Evolutionary conservation across 2,888 invertebrate species (phyloP).

Genomic region (Drosophila anceps): DNA sequence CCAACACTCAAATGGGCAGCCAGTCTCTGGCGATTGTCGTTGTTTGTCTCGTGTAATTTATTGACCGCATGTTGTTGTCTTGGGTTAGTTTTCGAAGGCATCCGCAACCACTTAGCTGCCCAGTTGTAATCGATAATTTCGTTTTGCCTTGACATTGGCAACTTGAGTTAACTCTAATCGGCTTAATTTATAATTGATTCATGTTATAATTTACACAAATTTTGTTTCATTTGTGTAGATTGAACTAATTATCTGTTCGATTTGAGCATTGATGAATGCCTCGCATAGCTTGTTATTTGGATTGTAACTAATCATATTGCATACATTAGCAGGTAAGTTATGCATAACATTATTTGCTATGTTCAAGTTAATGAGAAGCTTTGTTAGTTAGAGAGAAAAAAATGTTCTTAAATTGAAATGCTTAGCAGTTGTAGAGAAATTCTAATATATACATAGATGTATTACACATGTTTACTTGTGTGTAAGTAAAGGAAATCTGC

Average conservation of each 20-base stretch:
- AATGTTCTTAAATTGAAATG: neutral
- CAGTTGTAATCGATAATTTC: slow-evolving; percentile 55
- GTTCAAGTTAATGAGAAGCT: neutral
- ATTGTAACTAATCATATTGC: slow-evolving; percentile 4
- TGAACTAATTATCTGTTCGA: slow-evolving; percentile 35
- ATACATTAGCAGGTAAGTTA: neutral
- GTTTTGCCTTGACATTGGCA: slow-evolving; percentile 50
- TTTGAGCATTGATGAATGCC: slow-evolving; percentile 1
- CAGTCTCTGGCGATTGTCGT: neutral
- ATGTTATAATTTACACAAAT: slow-evolving; percentile 28
- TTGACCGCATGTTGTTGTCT: slow-evolving; percentile 60
- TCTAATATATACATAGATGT: neutral
- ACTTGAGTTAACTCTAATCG: slow-evolving; percentile 42
- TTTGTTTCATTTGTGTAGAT: slow-evolving; percentile 7
- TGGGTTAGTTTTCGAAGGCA: slow-evolving; percentile 26
- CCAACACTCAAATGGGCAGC: slow-evolving; percentile 1
- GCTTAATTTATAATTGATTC: slow-evolving; percentile 59
- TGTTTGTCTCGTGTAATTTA: slow-evolving; percentile 56
- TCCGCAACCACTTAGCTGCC: neutral
- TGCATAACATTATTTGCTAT: neutral
- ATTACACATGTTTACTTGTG: neutral
- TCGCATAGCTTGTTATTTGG: neutral
- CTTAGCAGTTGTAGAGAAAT: neutral
- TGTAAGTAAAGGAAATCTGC: no score
- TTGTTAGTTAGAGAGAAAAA: neutral